Evolutionary conservation across 2,888 invertebrate genomes (phyloP).

Genomic region (Glaucopsyche alexis): DNA sequence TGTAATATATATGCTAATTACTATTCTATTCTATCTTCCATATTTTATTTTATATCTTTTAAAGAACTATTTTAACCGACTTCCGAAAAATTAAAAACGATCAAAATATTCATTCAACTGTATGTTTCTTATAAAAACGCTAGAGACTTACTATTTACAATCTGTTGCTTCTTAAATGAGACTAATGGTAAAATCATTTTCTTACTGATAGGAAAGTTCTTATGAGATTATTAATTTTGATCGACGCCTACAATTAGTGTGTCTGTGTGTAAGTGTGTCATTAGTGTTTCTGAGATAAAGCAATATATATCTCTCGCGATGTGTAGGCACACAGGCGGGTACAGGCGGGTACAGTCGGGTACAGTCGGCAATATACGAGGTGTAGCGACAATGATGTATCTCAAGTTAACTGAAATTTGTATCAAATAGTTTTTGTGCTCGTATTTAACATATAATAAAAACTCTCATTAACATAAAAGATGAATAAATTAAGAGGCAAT

Average conservation of each 20-base stretch:
- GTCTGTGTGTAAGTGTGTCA: constrained; percentile 6
- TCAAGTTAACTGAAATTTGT: background rate
- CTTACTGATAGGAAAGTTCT: constrained; percentile 1
- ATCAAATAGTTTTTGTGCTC: background rate
- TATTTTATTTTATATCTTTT: too few species aligned
- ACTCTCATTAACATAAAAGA: too few species aligned
- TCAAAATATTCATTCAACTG: too few species aligned
- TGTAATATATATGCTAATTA: too few species aligned
- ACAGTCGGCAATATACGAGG: background rate
- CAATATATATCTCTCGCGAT: background rate
- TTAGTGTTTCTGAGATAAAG: background rate
- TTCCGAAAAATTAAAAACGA: too few species aligned
- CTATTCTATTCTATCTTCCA: too few species aligned
- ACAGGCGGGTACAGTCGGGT: background rate
- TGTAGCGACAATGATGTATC: background rate
- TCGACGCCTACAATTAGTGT: background rate
- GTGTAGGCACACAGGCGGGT: background rate
- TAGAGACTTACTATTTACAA: too few species aligned
- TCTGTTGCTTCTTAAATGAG: too few species aligned
- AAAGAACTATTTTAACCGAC: too few species aligned
- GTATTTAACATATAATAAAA: background rate
- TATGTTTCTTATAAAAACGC: too few species aligned
- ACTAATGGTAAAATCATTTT: background rate
- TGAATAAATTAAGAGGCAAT: too few species aligned
- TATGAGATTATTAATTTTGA: constrained; percentile 1